Base-by-base conservation (phyloP, 2,888 invertebrate species). In the Volucella zonaria region DNA sequence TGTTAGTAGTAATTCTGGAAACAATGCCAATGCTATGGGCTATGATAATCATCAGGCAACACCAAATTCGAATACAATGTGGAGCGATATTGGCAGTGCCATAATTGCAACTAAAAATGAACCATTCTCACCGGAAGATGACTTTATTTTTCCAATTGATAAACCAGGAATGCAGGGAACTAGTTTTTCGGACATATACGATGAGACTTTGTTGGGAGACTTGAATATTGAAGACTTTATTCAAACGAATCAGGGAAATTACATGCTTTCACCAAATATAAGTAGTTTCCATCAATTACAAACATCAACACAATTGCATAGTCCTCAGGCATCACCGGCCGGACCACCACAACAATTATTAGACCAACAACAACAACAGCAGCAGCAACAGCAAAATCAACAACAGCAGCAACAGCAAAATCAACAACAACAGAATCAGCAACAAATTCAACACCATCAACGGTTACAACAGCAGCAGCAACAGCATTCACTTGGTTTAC, bases 91-190 rank as follows among this genome's bases (percentile, higher is more conserved):
- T 49, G 90, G 90, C 85, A 90, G 89, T 87, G 90, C 91, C 85
- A 91, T 92, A 87, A 92, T 93, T 6, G 89, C 92, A 54, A 91
- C 91, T 70, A 92, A 92, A 88, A 87, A 90, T 64, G 95, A 95
- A 88, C 93, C 94, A 11, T 95, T 95, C 88, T 95, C 95, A 91
- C 95, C 96, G 94, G 97, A 97, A 89, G 97, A 97, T 89, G 97
- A 97, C 90, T 97, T 97, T 90, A 96, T 97, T 88, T 96, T 97
- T 90, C 95, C 96, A 93, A 96, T 97, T 71, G 97, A 97, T 91
- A 96, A 97, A 92, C 95, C 96, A 49, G 97, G 97, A 92, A 96
- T 97, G 88, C 95, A 96, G 91, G 89, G 96, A 3, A 96, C 97
- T 0, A 97, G 97, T 85, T 93, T 97, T 73, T 96, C 96, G 0